Evolutionary conservation across 30 jellyfish, hydroid and myxozoan genomes (phyloP), one percentile per base, ranked within the genome.

Genomic region (Aurelia sp.): DNA sequence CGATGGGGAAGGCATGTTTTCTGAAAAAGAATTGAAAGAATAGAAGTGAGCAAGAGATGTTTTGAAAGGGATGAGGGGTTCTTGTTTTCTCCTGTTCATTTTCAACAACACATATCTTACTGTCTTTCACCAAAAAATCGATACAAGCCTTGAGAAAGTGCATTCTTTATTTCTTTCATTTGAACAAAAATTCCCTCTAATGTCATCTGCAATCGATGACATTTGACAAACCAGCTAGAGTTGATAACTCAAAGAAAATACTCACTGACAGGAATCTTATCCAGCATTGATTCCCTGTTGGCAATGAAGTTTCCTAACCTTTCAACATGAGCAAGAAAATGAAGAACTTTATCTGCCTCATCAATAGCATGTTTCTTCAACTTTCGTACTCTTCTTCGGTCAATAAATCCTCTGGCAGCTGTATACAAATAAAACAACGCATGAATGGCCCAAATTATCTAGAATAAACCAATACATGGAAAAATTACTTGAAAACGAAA

Each of bases 381-480:
- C 67, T 63, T 64, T 53, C 81, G 58, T 18, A 75, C 85, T 11
- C 64, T 66, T 27, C 86, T 21, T 47, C 96, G n/a, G 71, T 53
- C 85, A 21, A 86, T 53, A 53, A 86, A 86, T 13, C 96, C 96
- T 22, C 96, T 77, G 12, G 77, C 96, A 71, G 72, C 96, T 86
- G 50, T 4, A 58, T 44, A 37, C 19, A 40, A 66, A 78, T 13
- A 78, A 51, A 35, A n/a, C 12, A 30, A 74, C 3, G 11, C 15
- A 9, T 44, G 16, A 44, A 9, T 44, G 55, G 10, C 55, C 55
- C 55, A 44, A 44, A 7, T 10, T 44, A 13, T 44, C 55, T 44
- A 44, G 8, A 44, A 0, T 0, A 44, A 44, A 6, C 9, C 2
- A 13, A 10, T 44, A 44, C 55, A 44, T 7, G 55, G 15, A 44